Evolutionary conservation across 2,888 invertebrate genomes (phyloP).

Genomic region (Liposcelis brunnea): DNA sequence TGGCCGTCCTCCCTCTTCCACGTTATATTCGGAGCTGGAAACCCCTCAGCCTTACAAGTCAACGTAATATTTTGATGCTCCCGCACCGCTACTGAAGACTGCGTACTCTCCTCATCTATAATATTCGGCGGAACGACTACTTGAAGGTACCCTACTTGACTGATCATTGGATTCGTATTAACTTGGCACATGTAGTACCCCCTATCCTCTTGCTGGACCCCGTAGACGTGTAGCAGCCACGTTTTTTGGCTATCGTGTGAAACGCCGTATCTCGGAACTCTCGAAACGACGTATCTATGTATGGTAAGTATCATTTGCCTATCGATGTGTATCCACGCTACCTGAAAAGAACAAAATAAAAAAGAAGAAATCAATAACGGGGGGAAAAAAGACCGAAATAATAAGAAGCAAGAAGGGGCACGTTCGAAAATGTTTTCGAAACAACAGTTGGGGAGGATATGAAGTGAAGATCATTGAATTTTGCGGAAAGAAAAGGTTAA

Average conservation of each 20-base stretch:
- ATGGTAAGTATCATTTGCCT: conserved; percentile 86
- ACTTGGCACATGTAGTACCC: conserved; percentile 83
- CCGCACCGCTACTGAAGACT: conserved; percentile 77
- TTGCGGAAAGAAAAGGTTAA: too few species aligned
- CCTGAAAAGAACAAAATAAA: conserved; percentile 34
- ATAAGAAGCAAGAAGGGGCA: too few species aligned
- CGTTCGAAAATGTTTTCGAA: too few species aligned
- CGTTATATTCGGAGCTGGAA: conserved; percentile 80
- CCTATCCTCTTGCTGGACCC: conserved; percentile 79
- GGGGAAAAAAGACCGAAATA: too few species aligned
- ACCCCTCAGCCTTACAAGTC: conserved; percentile 79
- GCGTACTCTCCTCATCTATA: conserved; percentile 74
- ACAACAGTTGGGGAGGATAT: too few species aligned
- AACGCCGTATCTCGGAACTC: conserved; percentile 75
- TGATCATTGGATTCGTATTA: conserved; percentile 89
- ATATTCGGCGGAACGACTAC: conserved; percentile 92
- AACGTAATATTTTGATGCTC: conserved; percentile 90
- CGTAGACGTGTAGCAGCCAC: conserved; percentile 77
- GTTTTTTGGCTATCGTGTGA: conserved; percentile 84
- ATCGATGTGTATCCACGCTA: conserved; percentile 90
- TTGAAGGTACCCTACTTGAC: conserved; percentile 82
- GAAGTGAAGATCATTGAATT: too few species aligned
- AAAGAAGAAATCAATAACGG: background rate
- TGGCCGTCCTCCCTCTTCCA: conserved; percentile 87
- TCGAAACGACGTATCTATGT: conserved; percentile 78